These are phyloP conservation scores for Latrodectus elegans DNA, from an alignment of 2,888 invertebrate genomes.

Conservation along the genomic window DNA sequence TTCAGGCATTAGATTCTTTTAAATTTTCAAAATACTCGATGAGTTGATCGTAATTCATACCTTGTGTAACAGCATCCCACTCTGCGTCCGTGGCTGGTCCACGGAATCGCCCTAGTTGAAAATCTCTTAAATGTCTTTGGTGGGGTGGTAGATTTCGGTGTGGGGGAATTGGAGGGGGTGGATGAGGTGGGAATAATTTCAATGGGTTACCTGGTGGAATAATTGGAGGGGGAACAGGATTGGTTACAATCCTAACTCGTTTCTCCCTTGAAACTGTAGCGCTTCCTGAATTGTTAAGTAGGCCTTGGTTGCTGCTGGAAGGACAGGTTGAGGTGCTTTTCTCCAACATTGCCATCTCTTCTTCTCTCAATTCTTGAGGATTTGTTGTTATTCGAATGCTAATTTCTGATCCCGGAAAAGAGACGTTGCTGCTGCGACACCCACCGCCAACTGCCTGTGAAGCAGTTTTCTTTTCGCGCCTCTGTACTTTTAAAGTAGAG, in stretches of 20 bases:
- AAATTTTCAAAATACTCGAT: slow-evolving; percentile 98
- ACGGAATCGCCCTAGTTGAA: slow-evolving; percentile 49
- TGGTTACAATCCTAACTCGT: slow-evolving; percentile 68
- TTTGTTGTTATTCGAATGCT: slow-evolving; percentile 76
- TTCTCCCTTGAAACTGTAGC: slow-evolving; percentile 62
- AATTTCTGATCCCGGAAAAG: slow-evolving; percentile 76
- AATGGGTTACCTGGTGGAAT: slow-evolving; percentile 47
- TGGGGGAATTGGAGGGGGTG: slow-evolving; percentile 68
- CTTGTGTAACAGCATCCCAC: slow-evolving; percentile 76
- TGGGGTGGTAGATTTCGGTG: slow-evolving; percentile 70
- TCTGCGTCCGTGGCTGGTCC: slow-evolving; percentile 63
- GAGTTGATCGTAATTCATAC: slow-evolving; percentile 98
- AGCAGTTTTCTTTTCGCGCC: slow-evolving; percentile 70
- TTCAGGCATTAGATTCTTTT: slow-evolving; percentile 84
- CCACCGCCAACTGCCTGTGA: slow-evolving; percentile 47
- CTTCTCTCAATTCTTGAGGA: slow-evolving; percentile 70
- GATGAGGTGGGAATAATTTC: slow-evolving; percentile 60
- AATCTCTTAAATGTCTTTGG: slow-evolving; percentile 42
- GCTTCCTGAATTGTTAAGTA: slow-evolving; percentile 42
- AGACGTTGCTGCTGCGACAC: slow-evolving; percentile 77
- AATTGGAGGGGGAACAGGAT: slow-evolving; percentile 64
- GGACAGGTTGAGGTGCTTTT: slow-evolving; percentile 50
- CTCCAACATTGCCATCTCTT: slow-evolving; percentile 64
- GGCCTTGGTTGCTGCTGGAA: slow-evolving; percentile 8
- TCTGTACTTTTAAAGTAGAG: slow-evolving; percentile 75